phyloP scores from a whole-genome alignment of 2,888 invertebrate species.

The Drosophila dives region DNA sequence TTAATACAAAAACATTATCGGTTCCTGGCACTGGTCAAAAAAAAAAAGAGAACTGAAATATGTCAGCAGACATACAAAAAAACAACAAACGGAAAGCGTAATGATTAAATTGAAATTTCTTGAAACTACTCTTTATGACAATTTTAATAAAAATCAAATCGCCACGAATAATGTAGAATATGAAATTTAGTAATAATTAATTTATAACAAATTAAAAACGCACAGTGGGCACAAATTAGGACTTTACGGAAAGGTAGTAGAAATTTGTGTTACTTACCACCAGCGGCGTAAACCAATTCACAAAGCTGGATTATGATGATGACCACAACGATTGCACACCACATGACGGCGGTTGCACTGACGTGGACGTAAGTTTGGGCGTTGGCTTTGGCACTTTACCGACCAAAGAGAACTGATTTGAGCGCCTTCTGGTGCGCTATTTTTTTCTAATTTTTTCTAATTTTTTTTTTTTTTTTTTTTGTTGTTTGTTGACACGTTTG shows the following conservation, averaged over 20 bases:
- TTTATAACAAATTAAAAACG: background rate
- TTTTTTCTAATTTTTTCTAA: background rate
- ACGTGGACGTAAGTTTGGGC: conserved; percentile 24
- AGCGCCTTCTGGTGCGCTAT: conserved; percentile 20
- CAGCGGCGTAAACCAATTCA: conserved; percentile 84
- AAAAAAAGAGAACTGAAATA: background rate
- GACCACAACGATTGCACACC: conserved; percentile 83
- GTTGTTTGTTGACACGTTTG: conserved; percentile 19
- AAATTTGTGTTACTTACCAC: conserved; percentile 80
- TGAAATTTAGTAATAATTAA: background rate
- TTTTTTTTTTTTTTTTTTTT: background rate
- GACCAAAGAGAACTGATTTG: conserved; percentile 21
- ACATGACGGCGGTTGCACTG: conserved; percentile 82
- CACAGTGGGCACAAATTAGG: background rate
- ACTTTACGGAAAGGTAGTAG: background rate
- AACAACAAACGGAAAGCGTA: background rate
- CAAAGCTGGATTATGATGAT: conserved; percentile 84
- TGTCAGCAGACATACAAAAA: background rate
- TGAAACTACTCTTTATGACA: background rate
- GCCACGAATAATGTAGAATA: background rate
- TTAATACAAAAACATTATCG: background rate
- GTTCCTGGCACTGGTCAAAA: background rate
- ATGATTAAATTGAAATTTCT: background rate
- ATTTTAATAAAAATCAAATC: background rate
- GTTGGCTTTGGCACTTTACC: conserved; percentile 27